Conservation (phyloP, 2,797 vertebrate genomes). For the Schizothorax lantsangensis region DNA sequence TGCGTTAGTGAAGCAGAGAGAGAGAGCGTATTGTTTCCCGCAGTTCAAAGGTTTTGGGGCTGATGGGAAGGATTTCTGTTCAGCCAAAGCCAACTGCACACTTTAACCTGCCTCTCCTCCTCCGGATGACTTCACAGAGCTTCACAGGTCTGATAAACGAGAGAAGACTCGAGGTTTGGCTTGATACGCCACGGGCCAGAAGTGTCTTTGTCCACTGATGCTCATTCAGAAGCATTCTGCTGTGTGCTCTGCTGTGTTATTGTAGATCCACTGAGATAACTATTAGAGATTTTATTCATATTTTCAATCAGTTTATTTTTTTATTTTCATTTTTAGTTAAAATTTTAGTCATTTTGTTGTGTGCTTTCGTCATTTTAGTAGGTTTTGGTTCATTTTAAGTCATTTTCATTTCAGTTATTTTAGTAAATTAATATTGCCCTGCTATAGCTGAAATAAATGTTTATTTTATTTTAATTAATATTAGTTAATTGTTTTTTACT, state of each 20-base stretch:
- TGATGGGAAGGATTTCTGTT: slow-evolving; percentile 76
- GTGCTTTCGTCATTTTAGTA: no score
- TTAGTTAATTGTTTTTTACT: no score
- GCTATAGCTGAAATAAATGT: no score
- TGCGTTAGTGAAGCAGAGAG: slow-evolving; percentile 62
- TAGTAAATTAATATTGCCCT: no score
- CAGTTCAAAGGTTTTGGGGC: slow-evolving; percentile 75
- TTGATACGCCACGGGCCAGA: neutral
- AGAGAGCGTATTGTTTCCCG: slow-evolving; percentile 73
- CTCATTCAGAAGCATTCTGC: neutral
- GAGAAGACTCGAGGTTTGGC: slow-evolving; percentile 26
- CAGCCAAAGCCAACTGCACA: slow-evolving; percentile 58
- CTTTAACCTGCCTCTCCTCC: slow-evolving; percentile 62
- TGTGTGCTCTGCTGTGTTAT: neutral
- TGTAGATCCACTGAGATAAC: no score
- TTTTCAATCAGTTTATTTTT: neutral
- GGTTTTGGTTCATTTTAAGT: no score
- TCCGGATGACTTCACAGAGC: slow-evolving; percentile 56
- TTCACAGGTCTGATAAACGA: slow-evolving; percentile 81
- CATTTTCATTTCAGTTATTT: no score
- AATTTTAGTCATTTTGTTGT: no score
- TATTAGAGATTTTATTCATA: neutral
- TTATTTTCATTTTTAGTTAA: no score
- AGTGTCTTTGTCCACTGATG: neutral
- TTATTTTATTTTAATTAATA: no score